These are phyloP conservation scores for Euglossa dilemma DNA, from an alignment of 1,140 invertebrate genomes.

Conservation along the genomic window DNA sequence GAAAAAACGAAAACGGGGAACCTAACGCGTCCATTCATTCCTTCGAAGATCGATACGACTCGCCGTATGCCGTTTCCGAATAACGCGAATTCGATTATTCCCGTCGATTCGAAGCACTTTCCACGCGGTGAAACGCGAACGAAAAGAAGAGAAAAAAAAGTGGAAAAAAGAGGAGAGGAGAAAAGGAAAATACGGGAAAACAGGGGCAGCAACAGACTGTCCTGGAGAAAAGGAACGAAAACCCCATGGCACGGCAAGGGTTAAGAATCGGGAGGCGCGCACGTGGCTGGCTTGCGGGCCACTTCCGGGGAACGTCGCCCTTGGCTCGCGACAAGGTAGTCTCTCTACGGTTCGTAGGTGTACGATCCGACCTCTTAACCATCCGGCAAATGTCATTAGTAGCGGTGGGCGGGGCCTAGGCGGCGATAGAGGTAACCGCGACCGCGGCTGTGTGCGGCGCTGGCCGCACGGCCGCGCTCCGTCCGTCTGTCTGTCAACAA, in stretches of 20 bases:
- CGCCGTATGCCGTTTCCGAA: no score
- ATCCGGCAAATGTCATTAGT: constrained; percentile 57
- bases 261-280: constrained; percentile 45
- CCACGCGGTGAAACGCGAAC: background rate
- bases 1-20: background rate
- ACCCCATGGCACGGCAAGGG: constrained; percentile 6
- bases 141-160: background rate
- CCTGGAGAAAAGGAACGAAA: constrained; percentile 31
- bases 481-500: background rate
- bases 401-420: constrained; percentile 38
- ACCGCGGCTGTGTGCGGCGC: background rate
- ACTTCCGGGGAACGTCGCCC: constrained; percentile 53
- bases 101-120: background rate
- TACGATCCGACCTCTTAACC: constrained; percentile 63
- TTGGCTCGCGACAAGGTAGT: constrained; percentile 44
- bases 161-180: background rate
- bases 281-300: constrained; percentile 42
- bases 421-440: background rate
- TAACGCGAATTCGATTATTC: constrained; percentile 22
- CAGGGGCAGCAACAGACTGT: constrained; percentile 2
- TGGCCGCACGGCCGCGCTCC: background rate
- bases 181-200: background rate
- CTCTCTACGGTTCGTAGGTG: constrained; percentile 34
- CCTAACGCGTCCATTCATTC: background rate
- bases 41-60: background rate